Evolutionary conservation across 2,113 vertebrate species (phyloP).

Genomic region (Montifringilla adamsi): DNA sequence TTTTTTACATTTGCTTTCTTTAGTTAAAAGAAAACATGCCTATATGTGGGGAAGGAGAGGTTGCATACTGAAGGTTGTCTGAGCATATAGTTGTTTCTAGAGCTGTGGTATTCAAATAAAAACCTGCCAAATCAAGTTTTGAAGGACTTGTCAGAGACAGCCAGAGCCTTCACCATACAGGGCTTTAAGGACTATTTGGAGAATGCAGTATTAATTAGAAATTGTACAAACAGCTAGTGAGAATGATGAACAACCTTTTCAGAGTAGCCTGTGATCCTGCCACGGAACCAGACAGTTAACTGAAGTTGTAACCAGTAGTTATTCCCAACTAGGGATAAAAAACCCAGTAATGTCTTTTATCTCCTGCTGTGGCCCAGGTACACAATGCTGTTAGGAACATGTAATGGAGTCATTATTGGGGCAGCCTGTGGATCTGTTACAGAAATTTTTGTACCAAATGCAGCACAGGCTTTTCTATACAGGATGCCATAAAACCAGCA

Average conservation of each 20-base stretch:
- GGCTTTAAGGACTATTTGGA: not conserved
- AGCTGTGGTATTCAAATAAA: not conserved
- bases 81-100: not conserved
- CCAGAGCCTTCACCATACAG: not conserved
- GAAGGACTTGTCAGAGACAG: not conserved
- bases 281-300: not conserved
- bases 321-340: not conserved
- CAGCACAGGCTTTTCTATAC: constrained; percentile 4
- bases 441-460: not conserved
- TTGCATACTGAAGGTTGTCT: not conserved
- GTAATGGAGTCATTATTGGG: not conserved
- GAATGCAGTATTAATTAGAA: not conserved
- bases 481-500: constrained; percentile 1
- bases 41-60: not conserved
- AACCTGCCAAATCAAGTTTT: not conserved
- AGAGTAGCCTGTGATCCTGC: not conserved
- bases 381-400: not conserved
- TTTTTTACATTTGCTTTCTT: not conserved
- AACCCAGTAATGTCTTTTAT: not conserved
- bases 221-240: not conserved
- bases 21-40: not conserved
- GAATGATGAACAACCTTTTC: not conserved
- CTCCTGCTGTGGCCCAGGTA: not conserved
- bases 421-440: not conserved
- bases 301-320: not conserved